Evolutionary conservation across 2,797 vertebrate genomes (phyloP).

Genomic region (Brachymystax lenok): DNA sequence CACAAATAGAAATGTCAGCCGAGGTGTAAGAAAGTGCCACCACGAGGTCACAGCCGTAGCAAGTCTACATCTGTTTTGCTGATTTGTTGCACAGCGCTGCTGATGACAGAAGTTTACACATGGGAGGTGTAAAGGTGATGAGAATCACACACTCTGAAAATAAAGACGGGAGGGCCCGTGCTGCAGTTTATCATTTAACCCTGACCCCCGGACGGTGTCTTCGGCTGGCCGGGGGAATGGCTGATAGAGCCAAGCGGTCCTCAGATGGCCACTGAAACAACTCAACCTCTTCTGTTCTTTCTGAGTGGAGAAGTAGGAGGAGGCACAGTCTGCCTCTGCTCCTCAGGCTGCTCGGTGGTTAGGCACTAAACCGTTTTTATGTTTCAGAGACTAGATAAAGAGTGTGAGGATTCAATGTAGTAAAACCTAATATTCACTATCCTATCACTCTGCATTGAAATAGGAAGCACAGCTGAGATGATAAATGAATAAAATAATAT

Average conservation of each 20-base stretch:
- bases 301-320: background rate
- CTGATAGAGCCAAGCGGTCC: slow-evolving; percentile 23
- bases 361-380: background rate
- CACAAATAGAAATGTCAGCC: slow-evolving; percentile 41
- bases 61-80: slow-evolving; percentile 13
- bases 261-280: background rate
- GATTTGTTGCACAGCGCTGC: background rate
- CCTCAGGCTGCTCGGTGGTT: background rate
- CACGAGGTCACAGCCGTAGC: slow-evolving; percentile 29
- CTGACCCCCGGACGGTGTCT: slow-evolving; percentile 21
- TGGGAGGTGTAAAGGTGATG: slow-evolving; percentile 33
- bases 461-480: slow-evolving; percentile 9
- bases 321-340: background rate
- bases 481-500: background rate
- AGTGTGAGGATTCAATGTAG: slow-evolving; percentile 19
- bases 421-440: background rate
- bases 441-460: background rate
- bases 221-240: slow-evolving; percentile 10
- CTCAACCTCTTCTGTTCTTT: background rate
- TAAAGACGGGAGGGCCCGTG: slow-evolving; percentile 8
- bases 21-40: slow-evolving; percentile 36
- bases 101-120: slow-evolving; percentile 22
- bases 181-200: slow-evolving; percentile 37
- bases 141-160: slow-evolving; percentile 37
- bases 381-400: slow-evolving; percentile 9